These are phyloP conservation scores for Clusia tigrina DNA, from an alignment of 2,888 invertebrate genomes.

Conservation along the genomic window DNA sequence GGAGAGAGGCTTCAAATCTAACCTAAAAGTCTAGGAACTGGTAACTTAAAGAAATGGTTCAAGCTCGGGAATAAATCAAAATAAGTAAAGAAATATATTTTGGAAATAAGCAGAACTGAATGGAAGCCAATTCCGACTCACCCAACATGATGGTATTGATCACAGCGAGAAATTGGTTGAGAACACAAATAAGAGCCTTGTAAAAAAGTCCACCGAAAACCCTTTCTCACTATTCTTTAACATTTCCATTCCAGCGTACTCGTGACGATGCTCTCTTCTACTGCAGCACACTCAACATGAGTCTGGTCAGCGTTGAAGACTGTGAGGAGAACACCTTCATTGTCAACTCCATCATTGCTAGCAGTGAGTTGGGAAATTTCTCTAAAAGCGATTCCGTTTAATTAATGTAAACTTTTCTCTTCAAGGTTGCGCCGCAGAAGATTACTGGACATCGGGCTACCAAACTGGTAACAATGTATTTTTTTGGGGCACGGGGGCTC, in stretches of 20 bases:
- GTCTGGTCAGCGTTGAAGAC: conserved; percentile 14
- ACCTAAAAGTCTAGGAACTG: too few species aligned
- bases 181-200: too few species aligned
- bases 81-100: too few species aligned
- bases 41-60: too few species aligned
- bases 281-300: conserved; percentile 3
- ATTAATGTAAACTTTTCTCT: too few species aligned
- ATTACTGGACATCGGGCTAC: conserved; percentile 10
- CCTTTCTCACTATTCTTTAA: background rate
- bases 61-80: too few species aligned
- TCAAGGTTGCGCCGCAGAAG: background rate
- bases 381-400: too few species aligned
- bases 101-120: too few species aligned
- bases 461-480: background rate
- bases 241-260: background rate
- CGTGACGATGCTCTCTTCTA: conserved; percentile 10
- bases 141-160: too few species aligned
- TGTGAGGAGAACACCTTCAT: conserved; percentile 10
- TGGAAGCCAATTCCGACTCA: too few species aligned
- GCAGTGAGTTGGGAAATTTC: conserved; percentile 7
- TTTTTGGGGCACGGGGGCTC: conserved; percentile 6
- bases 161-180: too few species aligned
- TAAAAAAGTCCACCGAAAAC: background rate
- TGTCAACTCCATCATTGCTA: background rate
- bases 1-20: too few species aligned